These are phyloP conservation scores for Nycticorax nycticorax DNA, from an alignment of 2,113 vertebrate species.

Conservation along the genomic window DNA sequence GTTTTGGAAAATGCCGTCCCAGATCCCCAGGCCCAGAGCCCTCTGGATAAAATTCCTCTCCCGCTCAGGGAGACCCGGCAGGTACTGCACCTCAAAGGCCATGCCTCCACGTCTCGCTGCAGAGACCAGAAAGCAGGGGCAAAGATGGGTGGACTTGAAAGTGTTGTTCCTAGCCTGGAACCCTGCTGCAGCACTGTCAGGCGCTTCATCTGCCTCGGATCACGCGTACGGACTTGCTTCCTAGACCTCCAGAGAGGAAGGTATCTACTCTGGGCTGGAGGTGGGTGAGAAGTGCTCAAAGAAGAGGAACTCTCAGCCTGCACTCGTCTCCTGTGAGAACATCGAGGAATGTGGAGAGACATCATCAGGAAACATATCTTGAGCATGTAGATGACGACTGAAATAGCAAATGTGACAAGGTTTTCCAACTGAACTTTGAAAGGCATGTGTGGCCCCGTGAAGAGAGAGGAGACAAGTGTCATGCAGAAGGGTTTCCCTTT, in stretches of 20 bases:
- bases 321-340: neutral
- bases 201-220: neutral
- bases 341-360: neutral
- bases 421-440: neutral
- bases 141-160: neutral
- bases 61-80: fast-evolving
- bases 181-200: neutral
- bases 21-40: neutral
- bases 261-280: neutral
- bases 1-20: neutral
- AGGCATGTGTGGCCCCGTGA: neutral
- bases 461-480: neutral
- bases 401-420: neutral
- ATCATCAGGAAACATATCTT: neutral
- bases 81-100: neutral
- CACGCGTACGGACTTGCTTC: neutral
- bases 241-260: neutral
- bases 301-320: neutral
- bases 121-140: neutral
- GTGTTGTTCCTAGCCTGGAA: neutral
- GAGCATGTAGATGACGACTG: neutral
- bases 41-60: neutral
- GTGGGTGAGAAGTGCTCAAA: neutral
- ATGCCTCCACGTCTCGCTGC: neutral
- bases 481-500: constrained; percentile 9